Evolutionary conservation across 2,797 vertebrate genomes (phyloP).

Genomic region (Falco columbarius): DNA sequence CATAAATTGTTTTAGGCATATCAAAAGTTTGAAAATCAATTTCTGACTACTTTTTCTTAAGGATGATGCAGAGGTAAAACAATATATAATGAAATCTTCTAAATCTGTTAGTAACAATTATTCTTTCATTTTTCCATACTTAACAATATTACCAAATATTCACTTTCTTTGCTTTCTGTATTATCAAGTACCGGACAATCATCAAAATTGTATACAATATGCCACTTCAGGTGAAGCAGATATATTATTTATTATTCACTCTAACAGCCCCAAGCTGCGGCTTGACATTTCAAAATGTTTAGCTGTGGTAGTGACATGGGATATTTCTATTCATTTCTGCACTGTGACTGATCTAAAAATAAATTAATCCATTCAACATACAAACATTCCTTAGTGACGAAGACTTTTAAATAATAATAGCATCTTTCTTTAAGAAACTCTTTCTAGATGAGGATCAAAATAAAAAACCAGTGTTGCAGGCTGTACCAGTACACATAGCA

Average conservation of each 20-base stretch:
- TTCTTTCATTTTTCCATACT: background rate
- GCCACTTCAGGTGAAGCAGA: background rate
- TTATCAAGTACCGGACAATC: background rate
- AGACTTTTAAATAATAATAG: background rate
- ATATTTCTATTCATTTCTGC: background rate
- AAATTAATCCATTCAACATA: background rate
- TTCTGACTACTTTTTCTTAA: background rate
- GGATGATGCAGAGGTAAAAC: background rate
- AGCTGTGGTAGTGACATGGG: background rate
- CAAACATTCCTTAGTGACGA: background rate
- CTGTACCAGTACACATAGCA: background rate
- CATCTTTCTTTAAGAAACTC: background rate
- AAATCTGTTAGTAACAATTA: background rate
- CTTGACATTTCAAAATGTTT: constrained; percentile 50
- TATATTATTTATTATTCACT: background rate
- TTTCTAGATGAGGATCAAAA: background rate
- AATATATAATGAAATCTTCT: background rate
- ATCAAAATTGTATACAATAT: background rate
- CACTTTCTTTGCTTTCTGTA: background rate
- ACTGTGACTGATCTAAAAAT: background rate
- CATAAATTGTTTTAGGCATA: background rate
- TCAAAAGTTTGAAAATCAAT: background rate
- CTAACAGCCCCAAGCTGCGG: background rate
- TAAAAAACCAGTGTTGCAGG: background rate
- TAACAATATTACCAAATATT: background rate